Base-by-base conservation (phyloP, 2,113 vertebrate genomes). In the Brachyistius frenatus region DNA sequence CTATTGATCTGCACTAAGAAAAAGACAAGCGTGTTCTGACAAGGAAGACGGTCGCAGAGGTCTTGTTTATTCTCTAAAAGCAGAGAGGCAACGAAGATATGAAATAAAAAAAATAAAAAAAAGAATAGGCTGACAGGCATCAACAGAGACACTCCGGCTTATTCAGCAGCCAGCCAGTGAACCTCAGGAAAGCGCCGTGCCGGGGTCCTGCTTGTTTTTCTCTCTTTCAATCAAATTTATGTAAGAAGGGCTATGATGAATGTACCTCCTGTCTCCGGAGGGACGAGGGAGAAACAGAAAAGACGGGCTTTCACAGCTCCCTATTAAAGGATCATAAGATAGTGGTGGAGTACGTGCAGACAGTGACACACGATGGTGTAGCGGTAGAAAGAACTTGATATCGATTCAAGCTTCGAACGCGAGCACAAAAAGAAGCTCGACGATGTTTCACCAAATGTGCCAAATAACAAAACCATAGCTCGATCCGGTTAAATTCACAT, bases 151-250 rank as follows among this genome's bases (percentile, higher is more conserved):
- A 54, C 3, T 1, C 15, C 16, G 0, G 31, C 65, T 60, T 41
- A 60, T 44, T 75, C 70, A 66, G 66, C 64, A 50, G 30, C 64
- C 78, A 76, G 49, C 58, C 49, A 66, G 55, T 65, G 64, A 81
- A 57, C 14, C 31, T 31, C 44, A 37, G 66, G 58, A 70, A 66
- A 15, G 63, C 53, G 54, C 63, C 35, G 67, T 44, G 35, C 32
- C 64, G 23, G 11, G 55, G 6, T 0, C 15, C 4, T n/a, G 55
- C 1, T 62, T 71, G 61, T 71, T 78, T 81, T 74, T 53, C 44
- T 81, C 37, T 64, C 4, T 75, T 78, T 84, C 70, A 71, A 23
- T 75, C 63, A 41, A 30, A 73, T 73, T 13, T 65, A 35, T 67
- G 35, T 37, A 10, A 44, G 60, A 65, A 35, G 54, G 83, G 41